Percentiles rank a stretch among this genome's conserved stretches.
Evolutionary conservation across 2,113 vertebrate genomes (phyloP).

Genomic region (Ifrita kowaldi): DNA sequence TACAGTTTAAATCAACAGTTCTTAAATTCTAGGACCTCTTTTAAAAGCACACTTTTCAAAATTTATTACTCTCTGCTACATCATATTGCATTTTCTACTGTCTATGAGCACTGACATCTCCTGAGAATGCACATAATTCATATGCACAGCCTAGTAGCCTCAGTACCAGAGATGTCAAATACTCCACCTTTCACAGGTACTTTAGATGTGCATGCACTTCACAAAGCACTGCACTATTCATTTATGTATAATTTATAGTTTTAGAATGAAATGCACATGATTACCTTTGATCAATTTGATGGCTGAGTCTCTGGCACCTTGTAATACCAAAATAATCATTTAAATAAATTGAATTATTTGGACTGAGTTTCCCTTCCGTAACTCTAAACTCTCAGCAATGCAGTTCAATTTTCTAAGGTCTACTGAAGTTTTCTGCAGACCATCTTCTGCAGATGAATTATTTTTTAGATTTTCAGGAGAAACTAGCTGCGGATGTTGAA

Average conservation of each 20-base stretch:
- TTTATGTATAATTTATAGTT: not conserved
- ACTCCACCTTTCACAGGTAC: not conserved
- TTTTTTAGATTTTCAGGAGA: not conserved
- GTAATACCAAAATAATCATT: not conserved
- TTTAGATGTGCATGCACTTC: not conserved
- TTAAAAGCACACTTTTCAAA: not conserved
- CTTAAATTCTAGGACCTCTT: not conserved
- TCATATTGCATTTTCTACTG: not conserved
- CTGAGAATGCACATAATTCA: not conserved
- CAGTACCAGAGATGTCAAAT: not conserved
- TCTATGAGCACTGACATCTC: not conserved
- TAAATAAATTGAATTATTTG: not conserved
- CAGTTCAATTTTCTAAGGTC: not conserved
- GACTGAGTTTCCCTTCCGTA: not conserved
- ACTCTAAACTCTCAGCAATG: not conserved
- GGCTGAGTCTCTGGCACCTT: not conserved
- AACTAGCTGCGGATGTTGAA: not conserved
- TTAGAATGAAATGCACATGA: not conserved
- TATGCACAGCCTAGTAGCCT: not conserved
- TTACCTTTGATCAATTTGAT: not conserved
- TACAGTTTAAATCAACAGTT: not conserved
- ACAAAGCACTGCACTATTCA: not conserved
- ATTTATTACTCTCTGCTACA: not conserved
- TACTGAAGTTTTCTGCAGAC: not conserved
- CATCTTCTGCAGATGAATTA: not conserved